A percentile compares a stretch with the other conserved stretches of the same genome.
These are phyloP conservation scores for Trissolcus brochymenae DNA, from an alignment of 2,888 invertebrate species.

Conservation along the genomic window DNA sequence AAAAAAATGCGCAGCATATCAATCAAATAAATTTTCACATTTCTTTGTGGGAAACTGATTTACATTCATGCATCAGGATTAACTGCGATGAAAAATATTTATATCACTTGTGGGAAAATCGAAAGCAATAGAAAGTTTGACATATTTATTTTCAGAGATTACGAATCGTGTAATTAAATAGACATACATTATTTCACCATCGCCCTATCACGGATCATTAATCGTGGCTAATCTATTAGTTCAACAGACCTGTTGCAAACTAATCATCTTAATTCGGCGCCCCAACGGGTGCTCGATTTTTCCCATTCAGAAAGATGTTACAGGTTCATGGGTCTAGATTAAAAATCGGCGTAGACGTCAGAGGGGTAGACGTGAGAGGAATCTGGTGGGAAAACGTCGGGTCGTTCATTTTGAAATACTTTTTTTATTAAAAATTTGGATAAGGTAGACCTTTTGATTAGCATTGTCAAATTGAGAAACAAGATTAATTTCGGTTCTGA, in stretches of 20 bases:
- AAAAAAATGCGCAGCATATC: no score
- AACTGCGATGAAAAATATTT: no score
- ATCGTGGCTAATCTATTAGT: slow-evolving; percentile 6
- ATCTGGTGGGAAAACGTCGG: not conserved
- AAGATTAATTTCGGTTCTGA: slow-evolving; percentile 25
- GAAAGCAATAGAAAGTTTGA: slow-evolving; percentile 4
- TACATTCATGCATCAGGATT: not conserved
- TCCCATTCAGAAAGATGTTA: not conserved
- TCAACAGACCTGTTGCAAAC: slow-evolving; percentile 25
- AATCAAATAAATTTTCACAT: not conserved
- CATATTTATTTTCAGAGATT: slow-evolving; percentile 9
- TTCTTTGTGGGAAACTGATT: not conserved
- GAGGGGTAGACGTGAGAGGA: not conserved
- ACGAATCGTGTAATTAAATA: not conserved
- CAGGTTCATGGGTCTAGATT: slow-evolving; percentile 10
- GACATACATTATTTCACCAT: slow-evolving; percentile 8
- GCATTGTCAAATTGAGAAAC: slow-evolving; percentile 26
- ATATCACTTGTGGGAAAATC: no score
- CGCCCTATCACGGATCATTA: slow-evolving; percentile 9
- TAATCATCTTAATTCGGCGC: slow-evolving; percentile 29
- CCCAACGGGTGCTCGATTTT: not conserved
- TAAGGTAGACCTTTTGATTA: slow-evolving; percentile 11
- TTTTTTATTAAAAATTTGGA: slow-evolving; percentile 5
- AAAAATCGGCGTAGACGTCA: no score
- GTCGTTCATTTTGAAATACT: not conserved